Evolutionary conservation across 1,140 invertebrate species (phyloP).

Genomic region (Pseudachorutes palmiensis): DNA sequence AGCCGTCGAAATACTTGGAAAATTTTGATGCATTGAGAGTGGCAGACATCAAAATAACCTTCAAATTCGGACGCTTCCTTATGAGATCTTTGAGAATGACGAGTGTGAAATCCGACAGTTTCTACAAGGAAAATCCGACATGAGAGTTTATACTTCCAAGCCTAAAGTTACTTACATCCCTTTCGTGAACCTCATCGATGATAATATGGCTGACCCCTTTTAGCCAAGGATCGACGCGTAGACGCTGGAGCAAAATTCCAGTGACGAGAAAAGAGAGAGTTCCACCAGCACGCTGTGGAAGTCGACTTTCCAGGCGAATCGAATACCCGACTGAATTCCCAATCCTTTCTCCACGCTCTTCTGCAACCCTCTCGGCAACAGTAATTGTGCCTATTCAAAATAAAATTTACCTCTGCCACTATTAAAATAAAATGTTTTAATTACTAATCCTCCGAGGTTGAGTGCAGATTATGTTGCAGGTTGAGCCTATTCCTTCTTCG

Average conservation of each 20-base stretch:
- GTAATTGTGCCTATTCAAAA: slow-evolving; percentile 63
- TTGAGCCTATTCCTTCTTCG: slow-evolving; percentile 55
- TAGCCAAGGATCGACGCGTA: slow-evolving; percentile 65
- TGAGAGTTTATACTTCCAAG: neutral
- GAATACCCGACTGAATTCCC: slow-evolving; percentile 66
- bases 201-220: slow-evolving; percentile 61
- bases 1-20: slow-evolving; percentile 49
- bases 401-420: neutral
- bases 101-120: slow-evolving; percentile 68
- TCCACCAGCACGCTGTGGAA: slow-evolving; percentile 46
- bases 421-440: neutral
- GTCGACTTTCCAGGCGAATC: slow-evolving; percentile 63
- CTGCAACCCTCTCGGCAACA: slow-evolving; percentile 73
- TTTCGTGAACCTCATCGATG: slow-evolving; percentile 75
- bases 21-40: slow-evolving; percentile 73
- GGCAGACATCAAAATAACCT: slow-evolving; percentile 84
- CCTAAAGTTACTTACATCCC: slow-evolving; percentile 47
- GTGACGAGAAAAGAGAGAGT: slow-evolving; percentile 80
- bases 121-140: slow-evolving; percentile 32
- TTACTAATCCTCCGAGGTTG: slow-evolving; percentile 64
- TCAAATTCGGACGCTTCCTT: slow-evolving; percentile 60
- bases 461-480: slow-evolving; percentile 76
- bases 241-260: slow-evolving; percentile 61
- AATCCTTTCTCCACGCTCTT: slow-evolving; percentile 67
- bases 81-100: slow-evolving; percentile 60